A percentile compares a stretch with the other conserved stretches of the same genome.
Conservation (phyloP, 1,140 invertebrate species). For the Zaprionus kolodkinae region DNA sequence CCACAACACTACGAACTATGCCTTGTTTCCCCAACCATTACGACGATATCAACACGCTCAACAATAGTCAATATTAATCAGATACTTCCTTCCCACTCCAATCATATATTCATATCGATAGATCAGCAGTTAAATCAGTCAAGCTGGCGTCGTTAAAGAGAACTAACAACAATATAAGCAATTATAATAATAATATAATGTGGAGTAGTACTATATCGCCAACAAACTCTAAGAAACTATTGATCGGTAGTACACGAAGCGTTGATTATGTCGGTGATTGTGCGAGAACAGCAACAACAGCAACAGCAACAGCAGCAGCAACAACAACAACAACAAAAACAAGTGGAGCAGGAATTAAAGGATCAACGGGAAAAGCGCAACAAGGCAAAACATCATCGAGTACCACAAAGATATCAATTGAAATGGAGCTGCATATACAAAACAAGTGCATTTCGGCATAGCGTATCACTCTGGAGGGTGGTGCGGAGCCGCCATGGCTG, state of each 20-base stretch:
- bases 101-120: constrained; percentile 1
- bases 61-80: constrained; percentile 1
- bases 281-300: constrained; percentile 61
- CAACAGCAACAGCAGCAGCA: constrained; percentile 34
- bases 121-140: constrained; percentile 41
- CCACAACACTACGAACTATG: constrained; percentile 13
- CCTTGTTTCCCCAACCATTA: constrained; percentile 10
- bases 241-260: constrained; percentile 82
- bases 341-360: constrained; percentile 61
- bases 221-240: constrained; percentile 84
- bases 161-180: constrained; percentile 67
- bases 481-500: constrained; percentile 84
- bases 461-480: constrained; percentile 85
- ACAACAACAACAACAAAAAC: constrained; percentile 49
- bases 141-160: constrained; percentile 76
- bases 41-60: neutral
- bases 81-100: neutral
- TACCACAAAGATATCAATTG: constrained; percentile 82
- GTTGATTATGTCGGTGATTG: constrained; percentile 84
- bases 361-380: constrained; percentile 53
- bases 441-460: constrained; percentile 84
- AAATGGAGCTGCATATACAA: constrained; percentile 84
- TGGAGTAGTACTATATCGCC: constrained; percentile 84
- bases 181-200: constrained; percentile 83
- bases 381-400: constrained; percentile 45